A percentile compares a stretch with the other conserved stretches of the same genome.
These are phyloP conservation scores for Littorina saxatilis DNA, from an alignment of 1,140 invertebrate genomes.

Conservation along the genomic window DNA sequence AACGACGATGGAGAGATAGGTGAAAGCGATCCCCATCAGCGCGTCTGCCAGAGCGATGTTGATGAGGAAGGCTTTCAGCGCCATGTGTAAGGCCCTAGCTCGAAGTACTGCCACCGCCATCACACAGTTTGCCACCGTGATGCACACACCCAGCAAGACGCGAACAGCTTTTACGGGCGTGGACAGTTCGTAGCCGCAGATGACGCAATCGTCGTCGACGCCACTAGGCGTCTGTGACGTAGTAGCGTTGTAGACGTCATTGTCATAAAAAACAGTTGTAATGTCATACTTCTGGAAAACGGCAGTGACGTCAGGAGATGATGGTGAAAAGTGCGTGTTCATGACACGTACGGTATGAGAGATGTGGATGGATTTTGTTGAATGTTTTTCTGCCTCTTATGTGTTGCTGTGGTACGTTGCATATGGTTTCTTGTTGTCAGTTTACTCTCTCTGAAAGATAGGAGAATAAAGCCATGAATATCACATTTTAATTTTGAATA, in stretches of 20 bases:
- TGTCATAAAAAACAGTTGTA: no score
- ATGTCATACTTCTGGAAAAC: neutral
- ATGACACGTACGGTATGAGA: no score
- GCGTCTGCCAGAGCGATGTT: constrained; percentile 24
- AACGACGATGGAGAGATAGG: constrained; percentile 10
- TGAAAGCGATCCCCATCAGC: constrained; percentile 5
- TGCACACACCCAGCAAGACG: neutral
- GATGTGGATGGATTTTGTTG: no score
- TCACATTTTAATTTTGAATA: no score
- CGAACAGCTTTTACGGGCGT: neutral
- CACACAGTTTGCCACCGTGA: neutral
- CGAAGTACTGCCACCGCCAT: constrained; percentile 9
- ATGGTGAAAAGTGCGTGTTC: neutral
- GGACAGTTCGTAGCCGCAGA: constrained; percentile 7
- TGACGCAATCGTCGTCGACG: neutral
- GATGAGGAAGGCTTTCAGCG: constrained; percentile 2
- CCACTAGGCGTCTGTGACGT: neutral
- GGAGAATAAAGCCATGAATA: no score
- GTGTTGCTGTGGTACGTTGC: no score
- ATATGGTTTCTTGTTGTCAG: no score
- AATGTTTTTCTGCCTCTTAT: no score
- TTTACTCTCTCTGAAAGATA: no score
- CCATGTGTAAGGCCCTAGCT: neutral
- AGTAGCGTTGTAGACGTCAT: neutral
- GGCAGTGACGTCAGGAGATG: neutral